These are phyloP conservation scores for Gephyroberyx darwinii DNA, from an alignment of 2,797 vertebrate genomes.

Conservation along the genomic window DNA sequence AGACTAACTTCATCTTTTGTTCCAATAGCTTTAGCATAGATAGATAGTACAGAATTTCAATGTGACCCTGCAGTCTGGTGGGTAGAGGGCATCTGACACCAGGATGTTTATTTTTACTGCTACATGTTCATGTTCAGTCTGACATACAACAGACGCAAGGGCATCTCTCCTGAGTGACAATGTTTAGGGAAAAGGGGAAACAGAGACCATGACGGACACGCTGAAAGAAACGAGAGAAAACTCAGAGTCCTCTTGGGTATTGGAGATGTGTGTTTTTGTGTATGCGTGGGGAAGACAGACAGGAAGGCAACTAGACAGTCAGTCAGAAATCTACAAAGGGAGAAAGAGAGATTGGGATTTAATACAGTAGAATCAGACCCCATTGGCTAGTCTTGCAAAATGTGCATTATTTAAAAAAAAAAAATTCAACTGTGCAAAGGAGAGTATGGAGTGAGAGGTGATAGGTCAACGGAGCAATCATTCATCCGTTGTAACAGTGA, in stretches of 20 bases:
- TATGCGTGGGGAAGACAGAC: conserved; percentile 9
- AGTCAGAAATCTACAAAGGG: conserved; percentile 2
- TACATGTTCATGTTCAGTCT: conserved; percentile 24
- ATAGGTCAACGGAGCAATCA: conserved; percentile 7
- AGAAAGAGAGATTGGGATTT: conserved; percentile 9
- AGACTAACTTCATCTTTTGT: conserved; percentile 43
- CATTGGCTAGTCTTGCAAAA: conserved; percentile 20
- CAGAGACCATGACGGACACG: conserved; percentile 10
- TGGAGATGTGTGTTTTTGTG: background rate
- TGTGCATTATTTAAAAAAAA: conserved; percentile 19
- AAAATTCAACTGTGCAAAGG: conserved; percentile 2
- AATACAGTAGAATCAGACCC: conserved; percentile 24
- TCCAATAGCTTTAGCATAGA: conserved; percentile 11
- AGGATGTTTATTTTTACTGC: conserved; percentile 1
- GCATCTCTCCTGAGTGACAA: conserved; percentile 31
- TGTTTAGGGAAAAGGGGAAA: conserved; percentile 14
- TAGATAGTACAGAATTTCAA: conserved; percentile 22
- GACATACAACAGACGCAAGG: conserved; percentile 32
- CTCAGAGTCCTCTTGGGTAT: background rate
- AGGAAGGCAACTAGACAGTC: conserved; percentile 3
- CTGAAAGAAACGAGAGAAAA: conserved; percentile 32
- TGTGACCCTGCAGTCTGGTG: conserved; percentile 16
- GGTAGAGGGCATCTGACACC: conserved; percentile 25
- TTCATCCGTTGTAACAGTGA: conserved; percentile 37
- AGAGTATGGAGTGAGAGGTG: conserved; percentile 1